Conservation (phyloP, 2,888 invertebrate genomes). For the Leptinotarsa rubiginosa region DNA sequence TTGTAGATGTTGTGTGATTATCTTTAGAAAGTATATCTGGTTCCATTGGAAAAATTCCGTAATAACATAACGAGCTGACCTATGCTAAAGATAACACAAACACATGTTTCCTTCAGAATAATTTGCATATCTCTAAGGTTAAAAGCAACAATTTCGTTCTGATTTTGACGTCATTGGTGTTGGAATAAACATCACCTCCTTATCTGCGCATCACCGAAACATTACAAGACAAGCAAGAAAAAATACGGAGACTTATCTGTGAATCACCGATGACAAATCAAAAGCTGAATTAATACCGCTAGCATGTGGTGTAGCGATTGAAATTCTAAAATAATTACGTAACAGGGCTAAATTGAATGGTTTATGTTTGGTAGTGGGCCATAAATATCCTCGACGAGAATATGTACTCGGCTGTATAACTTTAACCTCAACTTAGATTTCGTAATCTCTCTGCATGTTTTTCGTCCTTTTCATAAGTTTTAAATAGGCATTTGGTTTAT, state of each 20-base stretch:
- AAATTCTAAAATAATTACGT: slow-evolving; percentile 6
- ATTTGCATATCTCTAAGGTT: slow-evolving; percentile 28
- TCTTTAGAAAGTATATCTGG: slow-evolving; percentile 1
- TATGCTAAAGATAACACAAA: slow-evolving; percentile 23
- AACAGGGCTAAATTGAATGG: slow-evolving; percentile 10
- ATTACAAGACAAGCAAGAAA: not conserved
- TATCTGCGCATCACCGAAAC: not conserved
- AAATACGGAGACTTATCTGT: not conserved
- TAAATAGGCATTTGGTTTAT: not conserved
- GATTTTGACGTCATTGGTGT: slow-evolving; percentile 21
- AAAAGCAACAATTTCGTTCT: slow-evolving; percentile 4
- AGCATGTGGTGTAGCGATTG: slow-evolving; percentile 7
- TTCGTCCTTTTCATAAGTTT: not conserved
- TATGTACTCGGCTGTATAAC: not conserved
- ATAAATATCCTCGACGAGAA: slow-evolving; percentile 6
- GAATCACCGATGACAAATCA: slow-evolving; percentile 14
- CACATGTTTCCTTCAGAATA: slow-evolving; percentile 16
- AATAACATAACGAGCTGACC: slow-evolving; percentile 18
- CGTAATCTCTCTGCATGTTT: not conserved
- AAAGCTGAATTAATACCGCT: slow-evolving; percentile 5
- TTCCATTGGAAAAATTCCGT: slow-evolving; percentile 1
- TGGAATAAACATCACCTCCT: slow-evolving; percentile 24
- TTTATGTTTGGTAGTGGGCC: slow-evolving; percentile 6
- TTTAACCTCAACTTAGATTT: slow-evolving; percentile 7
- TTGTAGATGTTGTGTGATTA: not conserved